Conservation (phyloP, 2,888 invertebrate species). For the Idaea dimidiata region DNA sequence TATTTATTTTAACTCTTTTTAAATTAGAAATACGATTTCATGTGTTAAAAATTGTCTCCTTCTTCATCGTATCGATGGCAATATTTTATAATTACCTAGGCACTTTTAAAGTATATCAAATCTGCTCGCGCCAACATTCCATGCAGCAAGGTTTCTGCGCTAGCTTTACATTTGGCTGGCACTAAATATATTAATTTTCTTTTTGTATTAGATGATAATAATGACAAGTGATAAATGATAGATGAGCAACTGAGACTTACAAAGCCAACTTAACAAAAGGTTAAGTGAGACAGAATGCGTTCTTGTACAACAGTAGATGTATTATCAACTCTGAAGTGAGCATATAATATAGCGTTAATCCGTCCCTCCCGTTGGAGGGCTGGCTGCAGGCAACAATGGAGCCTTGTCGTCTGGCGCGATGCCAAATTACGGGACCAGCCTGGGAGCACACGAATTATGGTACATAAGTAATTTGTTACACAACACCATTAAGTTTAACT, state of each 20-base stretch:
- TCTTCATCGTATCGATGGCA: no score
- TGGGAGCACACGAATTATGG: not conserved
- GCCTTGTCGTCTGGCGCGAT: not conserved
- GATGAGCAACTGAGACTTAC: not conserved
- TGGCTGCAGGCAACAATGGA: not conserved
- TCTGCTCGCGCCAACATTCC: no score
- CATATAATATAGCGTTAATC: not conserved
- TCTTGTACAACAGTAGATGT: not conserved
- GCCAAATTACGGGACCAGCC: not conserved
- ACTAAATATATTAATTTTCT: no score
- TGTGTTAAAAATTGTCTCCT: no score
- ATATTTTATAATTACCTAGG: no score
- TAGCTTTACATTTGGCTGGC: no score
- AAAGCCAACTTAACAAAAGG: not conserved
- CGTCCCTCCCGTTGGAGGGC: not conserved
- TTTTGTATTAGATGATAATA: no score
- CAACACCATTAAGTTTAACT: not conserved
- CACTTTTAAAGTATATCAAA: no score
- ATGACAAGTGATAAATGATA: not conserved
- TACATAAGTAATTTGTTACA: not conserved
- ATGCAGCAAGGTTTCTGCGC: no score
- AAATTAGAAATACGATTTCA: no score
- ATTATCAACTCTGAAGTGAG: not conserved
- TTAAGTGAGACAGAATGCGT: not conserved
- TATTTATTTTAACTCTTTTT: no score